Percentiles rank a stretch among this genome's conserved stretches.
phyloP scores from a whole-genome alignment of 2,113 vertebrate genomes.

The Thymallus thymallus region DNA sequence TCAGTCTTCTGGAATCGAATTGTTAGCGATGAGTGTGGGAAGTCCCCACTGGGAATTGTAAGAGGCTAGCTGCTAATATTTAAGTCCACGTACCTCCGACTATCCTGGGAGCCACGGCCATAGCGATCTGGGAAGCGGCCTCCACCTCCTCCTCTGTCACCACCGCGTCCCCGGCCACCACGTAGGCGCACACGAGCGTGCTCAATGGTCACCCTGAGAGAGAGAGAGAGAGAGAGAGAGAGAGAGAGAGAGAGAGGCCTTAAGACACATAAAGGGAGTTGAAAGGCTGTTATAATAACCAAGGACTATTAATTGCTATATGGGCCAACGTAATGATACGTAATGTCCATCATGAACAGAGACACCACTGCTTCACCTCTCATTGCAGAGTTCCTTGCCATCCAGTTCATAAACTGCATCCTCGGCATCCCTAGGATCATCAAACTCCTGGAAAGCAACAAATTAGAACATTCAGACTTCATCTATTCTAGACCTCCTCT shows the following conservation, averaged over 20 bases:
- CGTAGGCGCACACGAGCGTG: slow-evolving; percentile 90
- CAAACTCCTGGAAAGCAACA: slow-evolving; percentile 82
- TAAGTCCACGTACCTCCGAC: slow-evolving; percentile 79
- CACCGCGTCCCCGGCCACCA: slow-evolving; percentile 69
- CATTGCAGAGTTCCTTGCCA: slow-evolving; percentile 94
- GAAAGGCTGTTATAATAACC: no score
- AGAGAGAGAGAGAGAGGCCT: not conserved
- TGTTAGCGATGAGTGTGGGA: not conserved
- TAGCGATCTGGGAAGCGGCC: slow-evolving; percentile 90
- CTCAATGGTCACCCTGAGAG: slow-evolving; percentile 89
- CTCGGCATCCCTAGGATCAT: slow-evolving; percentile 92
- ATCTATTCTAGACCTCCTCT: not conserved
- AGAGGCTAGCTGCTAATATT: not conserved
- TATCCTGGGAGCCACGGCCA: slow-evolving; percentile 86
- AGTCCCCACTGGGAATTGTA: not conserved
- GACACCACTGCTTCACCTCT: slow-evolving; percentile 74
- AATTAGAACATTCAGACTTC: not conserved
- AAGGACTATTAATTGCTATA: no score
- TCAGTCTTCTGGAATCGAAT: no score
- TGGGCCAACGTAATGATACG: not conserved
- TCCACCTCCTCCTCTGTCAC: slow-evolving; percentile 55
- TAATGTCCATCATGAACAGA: no score
- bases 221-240: not conserved
- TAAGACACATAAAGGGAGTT: not conserved
- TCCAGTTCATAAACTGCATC: slow-evolving; percentile 96